phyloP scores from a whole-genome alignment of 1,140 invertebrate genomes.

The Rhagoletis zephyria region DNA sequence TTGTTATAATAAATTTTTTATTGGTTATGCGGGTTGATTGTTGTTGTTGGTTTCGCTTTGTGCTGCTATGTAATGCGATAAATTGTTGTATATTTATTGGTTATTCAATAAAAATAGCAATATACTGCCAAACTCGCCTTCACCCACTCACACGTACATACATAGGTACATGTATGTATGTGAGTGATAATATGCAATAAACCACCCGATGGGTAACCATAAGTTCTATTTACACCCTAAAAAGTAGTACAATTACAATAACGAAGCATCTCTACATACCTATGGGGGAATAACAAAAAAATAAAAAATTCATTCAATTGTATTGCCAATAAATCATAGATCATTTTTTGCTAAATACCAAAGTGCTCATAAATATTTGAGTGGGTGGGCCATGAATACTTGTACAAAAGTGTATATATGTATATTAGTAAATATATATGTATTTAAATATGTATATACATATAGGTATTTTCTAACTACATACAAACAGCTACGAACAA shows the following conservation, averaged over 20 bases:
- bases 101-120: background rate
- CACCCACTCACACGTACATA: too few relatives aligned
- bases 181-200: background rate
- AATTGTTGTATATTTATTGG: slow-evolving; percentile 43
- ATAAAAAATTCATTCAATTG: slow-evolving; percentile 18
- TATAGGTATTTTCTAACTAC: too few relatives aligned
- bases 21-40: slow-evolving; percentile 32
- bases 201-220: background rate
- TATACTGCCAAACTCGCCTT: background rate
- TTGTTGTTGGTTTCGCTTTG: background rate
- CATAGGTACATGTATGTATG: too few relatives aligned
- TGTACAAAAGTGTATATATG: background rate
- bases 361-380: background rate
- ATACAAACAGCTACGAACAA: too few relatives aligned
- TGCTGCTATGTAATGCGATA: slow-evolving; percentile 7
- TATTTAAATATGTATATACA: too few relatives aligned
- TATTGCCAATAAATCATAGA: slow-evolving; percentile 34
- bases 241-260: slow-evolving; percentile 43
- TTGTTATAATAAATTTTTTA: slow-evolving; percentile 48
- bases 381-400: too few relatives aligned
- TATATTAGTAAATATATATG: too few relatives aligned
- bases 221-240: slow-evolving; percentile 40
- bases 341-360: slow-evolving; percentile 24
- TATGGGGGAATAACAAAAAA: background rate
- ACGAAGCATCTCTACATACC: too few relatives aligned